These are phyloP conservation scores for Strix occidentalis DNA, from an alignment of 2,797 vertebrate genomes.

Conservation along the genomic window DNA sequence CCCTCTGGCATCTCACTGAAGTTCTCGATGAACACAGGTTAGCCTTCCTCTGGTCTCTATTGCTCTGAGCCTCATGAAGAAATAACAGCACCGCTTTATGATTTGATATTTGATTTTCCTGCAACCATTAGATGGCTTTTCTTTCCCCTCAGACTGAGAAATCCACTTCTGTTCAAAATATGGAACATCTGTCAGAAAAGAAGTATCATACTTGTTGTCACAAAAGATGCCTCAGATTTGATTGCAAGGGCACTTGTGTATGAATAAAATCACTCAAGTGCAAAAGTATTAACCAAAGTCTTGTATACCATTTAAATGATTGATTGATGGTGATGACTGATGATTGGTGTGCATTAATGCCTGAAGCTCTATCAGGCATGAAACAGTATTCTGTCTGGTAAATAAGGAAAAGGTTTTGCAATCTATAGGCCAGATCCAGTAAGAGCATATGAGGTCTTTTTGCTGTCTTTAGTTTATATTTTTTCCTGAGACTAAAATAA, in stretches of 20 bases:
- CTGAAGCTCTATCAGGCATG: not conserved
- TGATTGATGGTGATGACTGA: constrained; percentile 47
- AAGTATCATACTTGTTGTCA: not conserved
- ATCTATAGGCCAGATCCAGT: not conserved
- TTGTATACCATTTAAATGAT: constrained; percentile 38
- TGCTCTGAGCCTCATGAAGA: not conserved
- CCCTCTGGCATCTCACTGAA: not conserved
- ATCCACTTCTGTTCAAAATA: constrained; percentile 1
- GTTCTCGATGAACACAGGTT: not conserved
- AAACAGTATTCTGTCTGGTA: not conserved
- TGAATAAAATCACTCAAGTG: constrained; percentile 47
- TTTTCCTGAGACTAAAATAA: not conserved
- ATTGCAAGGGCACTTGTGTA: constrained; percentile 57
- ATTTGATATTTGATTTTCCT: not conserved
- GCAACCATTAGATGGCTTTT: not conserved
- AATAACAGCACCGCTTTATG: not conserved
- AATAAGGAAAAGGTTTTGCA: not conserved
- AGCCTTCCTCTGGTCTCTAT: not conserved
- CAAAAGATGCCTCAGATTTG: constrained; percentile 43
- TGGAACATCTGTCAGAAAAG: constrained; percentile 26
- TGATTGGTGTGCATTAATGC: constrained; percentile 14
- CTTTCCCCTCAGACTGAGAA: not conserved
- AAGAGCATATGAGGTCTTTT: not conserved
- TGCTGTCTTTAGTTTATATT: not conserved
- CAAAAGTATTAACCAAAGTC: constrained; percentile 34